Base-by-base conservation (phyloP, 2,797 vertebrate species). In the Pelochelys cantorii region DNA sequence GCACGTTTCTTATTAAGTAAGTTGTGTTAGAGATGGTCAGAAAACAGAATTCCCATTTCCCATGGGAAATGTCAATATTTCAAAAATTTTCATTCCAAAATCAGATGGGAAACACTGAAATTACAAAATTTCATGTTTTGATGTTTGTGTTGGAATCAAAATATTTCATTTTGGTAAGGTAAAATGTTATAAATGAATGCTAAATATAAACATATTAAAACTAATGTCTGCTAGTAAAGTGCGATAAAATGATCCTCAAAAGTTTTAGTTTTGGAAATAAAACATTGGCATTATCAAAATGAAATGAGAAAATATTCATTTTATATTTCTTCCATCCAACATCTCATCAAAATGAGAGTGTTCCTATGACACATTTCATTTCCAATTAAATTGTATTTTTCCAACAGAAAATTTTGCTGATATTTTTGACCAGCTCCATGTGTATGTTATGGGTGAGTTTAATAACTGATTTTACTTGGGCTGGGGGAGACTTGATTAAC, bases 101-200 rank as follows among this genome's bases (percentile, higher is more conserved):
- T 95, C 96, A 94, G 20, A 95, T 95, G 93, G 10, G 84, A 92
- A 88, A 95, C 94, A 89, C 95, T 93, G 96, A 92, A 95, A 92
- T 94, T 87, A 91, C n/a, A 81, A 88, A 88, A 93, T 90, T 88
- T 62, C 81, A 57, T 34, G 15, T 34, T 68, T 65, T 71, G 17
- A 71, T 68, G 62, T 79, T 90, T 84, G 93, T 77, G 60, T 65
- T 93, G 79, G 75, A 84, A 22, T 88, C 60, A 18, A 94, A 93
- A 77, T 42, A 12, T 37, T 79, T 34, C n/a, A 31, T 90, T 95
- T 90, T 59, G 79, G 14, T 77, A 34, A 86, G 68, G 92, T 59
- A 84, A 89, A 80, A 57, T 88, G 80, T 37, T 82, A 83, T 85
- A 87, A 89, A 90, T 86, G 25, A 88, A 85, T 83, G 71, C 56